Conservation (phyloP, 2,888 invertebrate genomes). For the Caenorhabditis sulstoni region DNA sequence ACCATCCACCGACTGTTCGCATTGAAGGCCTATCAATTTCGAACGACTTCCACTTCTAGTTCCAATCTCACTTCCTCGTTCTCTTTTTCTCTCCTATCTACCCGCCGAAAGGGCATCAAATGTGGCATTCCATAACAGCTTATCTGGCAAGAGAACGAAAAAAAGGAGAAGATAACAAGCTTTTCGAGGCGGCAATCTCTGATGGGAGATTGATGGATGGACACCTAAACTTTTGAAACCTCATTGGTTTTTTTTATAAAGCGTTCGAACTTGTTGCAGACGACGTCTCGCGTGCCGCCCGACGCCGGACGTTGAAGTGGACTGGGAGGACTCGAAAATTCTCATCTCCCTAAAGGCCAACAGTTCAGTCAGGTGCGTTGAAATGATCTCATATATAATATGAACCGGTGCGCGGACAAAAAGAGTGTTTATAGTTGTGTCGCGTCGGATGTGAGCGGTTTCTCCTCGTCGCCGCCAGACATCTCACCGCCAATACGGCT, state of each 20-base stretch:
- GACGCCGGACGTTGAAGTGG: conserved; percentile 38
- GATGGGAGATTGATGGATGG: not conserved
- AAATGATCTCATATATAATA: too few species aligned
- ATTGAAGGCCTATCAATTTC: not conserved
- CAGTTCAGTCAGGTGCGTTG: conserved; percentile 37
- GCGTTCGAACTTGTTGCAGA: conserved; percentile 5
- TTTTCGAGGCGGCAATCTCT: conserved; percentile 5
- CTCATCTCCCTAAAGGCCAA: conserved; percentile 26
- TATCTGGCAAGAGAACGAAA: not conserved
- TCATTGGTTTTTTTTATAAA: too few species aligned
- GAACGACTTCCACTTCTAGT: not conserved
- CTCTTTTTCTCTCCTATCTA: too few species aligned
- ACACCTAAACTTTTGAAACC: too few species aligned
- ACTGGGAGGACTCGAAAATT: conserved; percentile 31
- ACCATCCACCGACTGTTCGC: too few species aligned
- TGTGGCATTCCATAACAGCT: conserved; percentile 16
- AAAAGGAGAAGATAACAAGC: conserved; percentile 30
- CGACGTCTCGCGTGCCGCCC: conserved; percentile 43
- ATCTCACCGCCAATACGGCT: conserved; percentile 35
- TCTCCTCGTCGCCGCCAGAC: conserved; percentile 17
- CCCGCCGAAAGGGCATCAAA: conserved; percentile 28
- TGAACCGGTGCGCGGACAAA: too few species aligned
- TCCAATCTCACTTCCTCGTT: conserved; percentile 27
- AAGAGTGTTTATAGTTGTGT: conserved; percentile 49
- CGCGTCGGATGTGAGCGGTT: conserved; percentile 43